These are phyloP conservation scores for Rhynchomys soricoides DNA, from an alignment of 2,113 vertebrate genomes.

Conservation along the genomic window DNA sequence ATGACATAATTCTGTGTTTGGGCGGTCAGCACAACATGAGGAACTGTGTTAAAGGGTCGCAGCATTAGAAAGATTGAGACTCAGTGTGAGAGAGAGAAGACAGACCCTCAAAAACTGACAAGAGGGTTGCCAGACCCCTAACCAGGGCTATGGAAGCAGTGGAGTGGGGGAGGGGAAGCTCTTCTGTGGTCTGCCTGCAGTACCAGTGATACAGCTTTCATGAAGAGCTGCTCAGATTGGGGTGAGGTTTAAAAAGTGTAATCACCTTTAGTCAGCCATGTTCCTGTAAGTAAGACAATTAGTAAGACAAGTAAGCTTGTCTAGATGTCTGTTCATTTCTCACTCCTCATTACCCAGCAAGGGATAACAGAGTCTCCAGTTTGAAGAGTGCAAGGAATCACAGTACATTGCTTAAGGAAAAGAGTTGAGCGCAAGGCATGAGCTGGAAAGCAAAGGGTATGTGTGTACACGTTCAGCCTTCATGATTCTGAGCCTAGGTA, in stretches of 20 bases:
- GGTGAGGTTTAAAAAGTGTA: not conserved
- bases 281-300: not conserved
- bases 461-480: not conserved
- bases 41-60: not conserved
- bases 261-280: no score
- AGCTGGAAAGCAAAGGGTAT: not conserved
- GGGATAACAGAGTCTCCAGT: not conserved
- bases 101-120: no score
- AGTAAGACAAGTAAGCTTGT: not conserved
- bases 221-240: not conserved
- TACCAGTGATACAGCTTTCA: no score
- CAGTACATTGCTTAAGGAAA: not conserved
- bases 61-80: not conserved
- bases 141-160: not conserved
- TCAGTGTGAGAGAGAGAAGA: not conserved
- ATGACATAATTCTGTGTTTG: not conserved
- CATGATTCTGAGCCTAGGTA: no score
- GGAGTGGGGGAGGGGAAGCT: not conserved
- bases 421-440: no score
- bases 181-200: not conserved
- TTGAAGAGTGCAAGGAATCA: rapidly evolving
- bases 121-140: not conserved
- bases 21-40: not conserved
- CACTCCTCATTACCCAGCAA: not conserved
- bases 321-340: not conserved